phyloP scores from a whole-genome alignment of 2,113 vertebrate species.

The Astur gentilis region DNA sequence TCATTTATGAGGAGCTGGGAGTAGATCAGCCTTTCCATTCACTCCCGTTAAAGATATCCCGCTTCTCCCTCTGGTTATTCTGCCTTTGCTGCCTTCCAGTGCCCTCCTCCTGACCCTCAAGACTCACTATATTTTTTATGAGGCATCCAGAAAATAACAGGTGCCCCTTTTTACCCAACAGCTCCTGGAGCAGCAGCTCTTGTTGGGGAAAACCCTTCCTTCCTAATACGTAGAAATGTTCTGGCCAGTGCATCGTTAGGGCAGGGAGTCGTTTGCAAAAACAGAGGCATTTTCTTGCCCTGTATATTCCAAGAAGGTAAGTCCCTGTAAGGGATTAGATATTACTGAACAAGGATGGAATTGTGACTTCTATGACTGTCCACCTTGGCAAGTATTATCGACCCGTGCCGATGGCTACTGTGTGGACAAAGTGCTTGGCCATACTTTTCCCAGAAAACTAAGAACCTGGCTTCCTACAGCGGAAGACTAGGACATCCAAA shows the following conservation, averaged over 20 bases:
- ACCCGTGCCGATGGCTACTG: fast-evolving
- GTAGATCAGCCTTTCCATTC: background rate
- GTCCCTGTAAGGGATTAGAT: background rate
- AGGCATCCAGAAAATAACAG: background rate
- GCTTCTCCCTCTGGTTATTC: background rate
- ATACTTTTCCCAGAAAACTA: background rate
- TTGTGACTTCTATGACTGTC: background rate
- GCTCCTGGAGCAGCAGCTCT: background rate
- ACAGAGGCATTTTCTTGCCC: background rate
- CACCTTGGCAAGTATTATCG: background rate
- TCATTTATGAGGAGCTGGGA: background rate
- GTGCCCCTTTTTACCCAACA: background rate
- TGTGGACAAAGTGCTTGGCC: background rate
- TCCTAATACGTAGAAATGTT: background rate
- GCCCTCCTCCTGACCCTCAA: background rate
- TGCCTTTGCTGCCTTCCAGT: background rate
- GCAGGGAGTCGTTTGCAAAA: background rate
- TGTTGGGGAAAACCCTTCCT: background rate
- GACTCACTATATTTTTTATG: background rate
- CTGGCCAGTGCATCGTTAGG: background rate
- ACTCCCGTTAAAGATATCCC: background rate
- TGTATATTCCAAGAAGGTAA: background rate
- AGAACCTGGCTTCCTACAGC: background rate
- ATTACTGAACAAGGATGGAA: background rate
- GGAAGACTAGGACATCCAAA: background rate